Conservation (phyloP, 2,113 vertebrate species). For the Melanostigma gelatinosum region DNA sequence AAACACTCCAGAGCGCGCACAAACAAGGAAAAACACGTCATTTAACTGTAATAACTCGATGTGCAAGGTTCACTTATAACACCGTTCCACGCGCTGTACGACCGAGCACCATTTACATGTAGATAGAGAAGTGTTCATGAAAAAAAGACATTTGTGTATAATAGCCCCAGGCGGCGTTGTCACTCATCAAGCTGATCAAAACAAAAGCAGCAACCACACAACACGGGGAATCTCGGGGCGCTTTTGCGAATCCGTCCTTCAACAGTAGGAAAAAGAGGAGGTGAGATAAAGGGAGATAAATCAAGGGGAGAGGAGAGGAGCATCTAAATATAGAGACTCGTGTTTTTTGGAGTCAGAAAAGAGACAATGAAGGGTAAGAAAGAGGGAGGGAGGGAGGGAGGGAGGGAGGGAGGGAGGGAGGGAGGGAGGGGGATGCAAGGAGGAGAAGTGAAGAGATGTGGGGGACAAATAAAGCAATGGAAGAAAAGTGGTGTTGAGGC, state of each 20-base stretch:
- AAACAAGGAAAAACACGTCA: conserved; percentile 54
- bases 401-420: conserved; percentile 37
- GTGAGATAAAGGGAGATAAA: conserved; percentile 76
- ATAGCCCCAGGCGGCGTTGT: conserved; percentile 70
- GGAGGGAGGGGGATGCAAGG: conserved; percentile 35
- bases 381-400: conserved; percentile 41
- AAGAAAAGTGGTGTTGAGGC: conserved; percentile 42
- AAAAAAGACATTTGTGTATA: conserved; percentile 68
- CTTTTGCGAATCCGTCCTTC: conserved; percentile 75
- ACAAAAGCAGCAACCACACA: conserved; percentile 64
- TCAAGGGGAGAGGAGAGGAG: conserved; percentile 76
- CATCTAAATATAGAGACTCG: conserved; percentile 79
- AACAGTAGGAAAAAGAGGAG: conserved; percentile 57
- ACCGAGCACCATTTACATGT: conserved; percentile 67
- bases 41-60: conserved; percentile 53
- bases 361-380: conserved; percentile 74
- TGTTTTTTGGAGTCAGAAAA: conserved; percentile 74
- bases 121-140: conserved; percentile 61
- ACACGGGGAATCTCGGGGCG: conserved; percentile 69
- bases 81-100: neutral
- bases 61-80: conserved; percentile 41
- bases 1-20: conserved; percentile 54
- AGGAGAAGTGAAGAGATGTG: conserved; percentile 24
- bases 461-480: conserved; percentile 45
- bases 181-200: conserved; percentile 78